A percentile compares a stretch with the other conserved stretches of the same genome.
Evolutionary conservation across 2,113 vertebrate genomes (phyloP).

Genomic region (Ceyx melanurus): DNA sequence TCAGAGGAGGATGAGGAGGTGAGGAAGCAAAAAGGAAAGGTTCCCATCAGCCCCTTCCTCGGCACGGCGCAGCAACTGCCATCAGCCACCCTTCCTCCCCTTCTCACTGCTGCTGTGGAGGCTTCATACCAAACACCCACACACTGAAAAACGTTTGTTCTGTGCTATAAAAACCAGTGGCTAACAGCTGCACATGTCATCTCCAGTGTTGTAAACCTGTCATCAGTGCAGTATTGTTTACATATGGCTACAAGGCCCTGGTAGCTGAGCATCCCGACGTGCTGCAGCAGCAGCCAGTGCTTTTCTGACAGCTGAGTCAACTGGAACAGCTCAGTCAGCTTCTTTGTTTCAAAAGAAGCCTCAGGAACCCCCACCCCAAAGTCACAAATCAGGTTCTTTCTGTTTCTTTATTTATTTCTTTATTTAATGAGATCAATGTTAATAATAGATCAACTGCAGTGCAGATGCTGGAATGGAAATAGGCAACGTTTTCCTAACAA

Average conservation of each 20-base stretch:
- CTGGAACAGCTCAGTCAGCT: conserved; percentile 56
- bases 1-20: not conserved
- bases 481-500: conserved; percentile 76
- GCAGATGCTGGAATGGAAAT: conserved; percentile 79
- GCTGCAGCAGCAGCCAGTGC: conserved; percentile 29
- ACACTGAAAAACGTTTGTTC: conserved; percentile 63
- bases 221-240: conserved; percentile 72
- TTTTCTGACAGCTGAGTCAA: conserved; percentile 78
- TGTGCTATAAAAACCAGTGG: conserved; percentile 47
- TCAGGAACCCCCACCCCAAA: conserved; percentile 32
- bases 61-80: rapidly evolving
- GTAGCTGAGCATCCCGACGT: conserved; percentile 52
- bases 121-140: conserved; percentile 18
- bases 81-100: not conserved
- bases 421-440: conserved; percentile 71
- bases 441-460: conserved; percentile 79
- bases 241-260: conserved; percentile 77
- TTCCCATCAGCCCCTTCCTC: not conserved
- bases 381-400: conserved; percentile 74
- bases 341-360: conserved; percentile 65
- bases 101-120: not conserved
- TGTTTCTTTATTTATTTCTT: not conserved
- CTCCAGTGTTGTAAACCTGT: conserved; percentile 77
- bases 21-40: not conserved
- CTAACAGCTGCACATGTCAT: conserved; percentile 74